phyloP scores from a whole-genome alignment of 1,140 invertebrate species.

The Pygmarrhopalites habei region DNA sequence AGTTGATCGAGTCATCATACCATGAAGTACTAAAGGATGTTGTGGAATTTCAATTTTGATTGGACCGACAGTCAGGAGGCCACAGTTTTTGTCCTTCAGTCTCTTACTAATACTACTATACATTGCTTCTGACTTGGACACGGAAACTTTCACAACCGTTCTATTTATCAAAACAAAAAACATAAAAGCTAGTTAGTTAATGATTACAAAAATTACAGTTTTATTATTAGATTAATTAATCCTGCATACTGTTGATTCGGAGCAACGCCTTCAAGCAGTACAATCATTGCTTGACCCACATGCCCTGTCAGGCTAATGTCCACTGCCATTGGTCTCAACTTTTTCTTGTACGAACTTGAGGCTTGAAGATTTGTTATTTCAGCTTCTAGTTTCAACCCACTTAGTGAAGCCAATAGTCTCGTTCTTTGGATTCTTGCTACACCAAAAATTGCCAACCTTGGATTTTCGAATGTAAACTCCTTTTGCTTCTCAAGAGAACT shows the following conservation, averaged over 20 bases:
- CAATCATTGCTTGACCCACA: slow-evolving; percentile 84
- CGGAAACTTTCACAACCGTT: slow-evolving; percentile 86
- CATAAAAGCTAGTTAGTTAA: neutral
- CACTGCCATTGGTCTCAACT: slow-evolving; percentile 59
- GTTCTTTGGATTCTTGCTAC: slow-evolving; percentile 82
- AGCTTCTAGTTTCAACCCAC: slow-evolving; percentile 84
- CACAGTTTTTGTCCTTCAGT: slow-evolving; percentile 77
- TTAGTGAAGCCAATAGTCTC: slow-evolving; percentile 77
- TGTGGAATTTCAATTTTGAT: slow-evolving; percentile 92
- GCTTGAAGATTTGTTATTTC: slow-evolving; percentile 78
- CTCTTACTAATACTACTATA: slow-evolving; percentile 74
- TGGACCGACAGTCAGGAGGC: slow-evolving; percentile 74
- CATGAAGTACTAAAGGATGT: slow-evolving; percentile 90
- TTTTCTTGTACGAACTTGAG: slow-evolving; percentile 68
- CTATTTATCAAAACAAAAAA: slow-evolving; percentile 45
- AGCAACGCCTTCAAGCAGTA: slow-evolving; percentile 78
- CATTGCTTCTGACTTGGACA: slow-evolving; percentile 83
- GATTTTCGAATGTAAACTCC: slow-evolving; percentile 25
- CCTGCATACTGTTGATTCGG: slow-evolving; percentile 72
- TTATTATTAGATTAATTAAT: neutral
- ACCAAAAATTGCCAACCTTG: slow-evolving; percentile 65
- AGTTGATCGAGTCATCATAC: slow-evolving; percentile 92
- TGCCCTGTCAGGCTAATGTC: slow-evolving; percentile 85
- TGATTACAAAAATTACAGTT: neutral
- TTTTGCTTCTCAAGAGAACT: slow-evolving; percentile 36